Base-by-base conservation (phyloP, 2,797 vertebrate genomes). In the Anas acuta region DNA sequence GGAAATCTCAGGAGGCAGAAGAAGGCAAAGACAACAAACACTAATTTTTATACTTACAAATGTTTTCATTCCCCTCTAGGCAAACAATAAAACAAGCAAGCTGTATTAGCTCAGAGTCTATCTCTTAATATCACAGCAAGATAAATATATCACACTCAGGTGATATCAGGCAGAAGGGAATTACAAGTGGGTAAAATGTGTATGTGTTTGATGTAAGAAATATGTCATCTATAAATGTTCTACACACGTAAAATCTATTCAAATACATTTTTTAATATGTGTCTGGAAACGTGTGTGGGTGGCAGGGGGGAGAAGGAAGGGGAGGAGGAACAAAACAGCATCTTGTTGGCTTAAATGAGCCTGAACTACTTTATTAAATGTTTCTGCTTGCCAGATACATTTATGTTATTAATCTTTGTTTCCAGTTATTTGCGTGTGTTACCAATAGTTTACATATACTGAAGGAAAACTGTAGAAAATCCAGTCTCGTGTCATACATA, bases 41-140 rank as follows among this genome's bases (percentile, higher is more conserved):
- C 14, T 75, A 64, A 66, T 65, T 92, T 90, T 92, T 60, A 54
- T 94, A 81, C 66, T 94, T 89, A 86, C 32, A 96, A 90, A 93
- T 80, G 3, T 7, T 73, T 94, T 69, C 57, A 69, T 66, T 82
- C 26, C 32, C n/a, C 18, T 30, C 26, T 47, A 73, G 54, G 62
- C 21, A 58, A 81, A 62, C 72, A 93, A 43, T 43, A 78, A 90
- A 61, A 39, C n/a, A 76, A 14, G 47, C n/a, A 87, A 32, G n/a
- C 35, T 95, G 62, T 45, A 93, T 28, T 2, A 8, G 39, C 78
- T 70, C 32, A 69, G 53, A 83, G 18, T 15, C 20, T 22, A 51
- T 6, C 10, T 88, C 60, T 65, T 73, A 91, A 69, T 45, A 69
- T 60, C 47, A 60, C 5, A 69, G 37, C 43, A 67, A 45, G 89